A percentile compares a stretch with the other conserved stretches of the same genome.
phyloP scores from a whole-genome alignment of 37 sponge, comb jelly and placozoan species.

The Dysidea cf. avara region DNA sequence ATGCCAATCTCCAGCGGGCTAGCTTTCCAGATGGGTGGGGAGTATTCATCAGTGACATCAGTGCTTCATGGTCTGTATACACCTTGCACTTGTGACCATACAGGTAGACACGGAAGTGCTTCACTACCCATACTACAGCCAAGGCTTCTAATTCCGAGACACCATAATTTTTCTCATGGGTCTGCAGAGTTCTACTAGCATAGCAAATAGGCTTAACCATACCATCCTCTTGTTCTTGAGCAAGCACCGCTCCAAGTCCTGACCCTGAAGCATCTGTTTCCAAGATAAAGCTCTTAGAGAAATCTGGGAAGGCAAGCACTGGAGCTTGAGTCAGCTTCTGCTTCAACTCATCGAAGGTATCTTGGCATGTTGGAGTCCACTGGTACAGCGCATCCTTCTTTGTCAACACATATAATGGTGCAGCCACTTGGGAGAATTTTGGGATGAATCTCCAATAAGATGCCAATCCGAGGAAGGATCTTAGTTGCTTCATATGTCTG shows the following conservation, averaged over 20 bases:
- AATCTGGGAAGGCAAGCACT: constrained; percentile 35
- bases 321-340: constrained; percentile 16
- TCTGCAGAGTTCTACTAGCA: constrained; percentile 13
- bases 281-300: constrained; percentile 24
- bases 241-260: constrained; percentile 59
- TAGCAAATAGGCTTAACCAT: constrained; percentile 16
- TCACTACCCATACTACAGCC: constrained; percentile 37
- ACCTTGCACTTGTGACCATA: constrained; percentile 18
- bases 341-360: constrained; percentile 40
- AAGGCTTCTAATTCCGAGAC: constrained; percentile 40
- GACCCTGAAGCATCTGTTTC: constrained; percentile 55
- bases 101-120: constrained; percentile 32
- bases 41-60: constrained; percentile 15
- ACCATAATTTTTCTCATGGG: constrained; percentile 29
- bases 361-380: constrained; percentile 30
- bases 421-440: constrained; percentile 18
- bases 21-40: constrained; percentile 29
- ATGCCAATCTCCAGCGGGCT: no score
- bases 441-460: constrained; percentile 37
- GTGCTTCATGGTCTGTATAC: constrained; percentile 45
- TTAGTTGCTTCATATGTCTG: no score
- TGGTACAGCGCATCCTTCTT: constrained; percentile 9
- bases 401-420: constrained; percentile 28
- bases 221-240: constrained; percentile 23
- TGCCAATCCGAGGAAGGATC: no score